phyloP scores from a whole-genome alignment of 2,888 invertebrate genomes.

The Torymus aiolomorphi region DNA sequence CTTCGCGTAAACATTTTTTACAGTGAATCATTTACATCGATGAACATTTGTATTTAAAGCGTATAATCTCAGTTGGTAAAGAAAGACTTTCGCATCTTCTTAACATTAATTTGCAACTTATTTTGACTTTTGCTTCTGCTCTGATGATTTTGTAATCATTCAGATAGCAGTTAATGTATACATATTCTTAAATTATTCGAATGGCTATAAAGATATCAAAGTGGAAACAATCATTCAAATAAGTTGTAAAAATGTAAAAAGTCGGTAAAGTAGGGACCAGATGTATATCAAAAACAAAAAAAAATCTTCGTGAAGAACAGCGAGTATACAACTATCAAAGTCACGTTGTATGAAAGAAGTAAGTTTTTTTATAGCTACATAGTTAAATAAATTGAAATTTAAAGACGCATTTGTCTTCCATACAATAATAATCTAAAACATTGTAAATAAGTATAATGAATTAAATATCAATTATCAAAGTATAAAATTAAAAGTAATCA shows the following conservation, averaged over 20 bases:
- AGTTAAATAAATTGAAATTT: conserved; percentile 1
- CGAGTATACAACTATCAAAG: background rate
- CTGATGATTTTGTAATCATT: background rate
- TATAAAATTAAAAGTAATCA: background rate
- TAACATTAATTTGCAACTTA: conserved; percentile 16
- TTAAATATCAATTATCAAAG: conserved; percentile 9
- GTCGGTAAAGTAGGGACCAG: conserved; percentile 53
- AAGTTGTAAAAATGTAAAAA: conserved; percentile 18
- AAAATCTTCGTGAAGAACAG: background rate
- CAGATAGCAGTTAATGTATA: too few species aligned
- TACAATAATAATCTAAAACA: background rate
- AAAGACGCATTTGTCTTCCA: background rate
- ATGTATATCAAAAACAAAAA: conserved; percentile 2
- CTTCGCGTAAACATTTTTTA: too few species aligned
- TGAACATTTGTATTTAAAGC: too few species aligned
- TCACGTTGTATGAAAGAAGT: background rate
- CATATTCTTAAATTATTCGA: too few species aligned
- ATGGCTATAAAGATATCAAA: background rate
- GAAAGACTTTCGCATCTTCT: conserved; percentile 34
- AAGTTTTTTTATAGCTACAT: conserved; percentile 29
- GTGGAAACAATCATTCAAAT: background rate
- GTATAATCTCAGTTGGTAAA: background rate
- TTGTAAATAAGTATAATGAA: background rate
- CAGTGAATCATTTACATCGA: too few species aligned
- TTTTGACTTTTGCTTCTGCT: background rate